Conservation (phyloP, 2,113 vertebrate species). For the Lethenteron camtschaticum region DNA sequence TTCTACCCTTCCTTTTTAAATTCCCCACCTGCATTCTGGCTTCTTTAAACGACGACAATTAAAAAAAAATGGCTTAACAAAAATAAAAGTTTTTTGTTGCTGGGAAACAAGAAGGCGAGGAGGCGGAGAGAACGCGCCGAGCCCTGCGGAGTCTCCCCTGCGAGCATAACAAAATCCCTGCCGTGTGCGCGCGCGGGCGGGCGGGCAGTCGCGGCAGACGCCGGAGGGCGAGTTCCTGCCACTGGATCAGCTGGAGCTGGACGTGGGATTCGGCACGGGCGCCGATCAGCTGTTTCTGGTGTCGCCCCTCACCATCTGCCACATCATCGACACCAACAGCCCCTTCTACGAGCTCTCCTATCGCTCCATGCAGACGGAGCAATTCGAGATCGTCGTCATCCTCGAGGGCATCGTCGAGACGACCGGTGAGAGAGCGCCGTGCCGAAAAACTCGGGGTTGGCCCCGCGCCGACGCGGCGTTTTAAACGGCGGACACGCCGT, state of each 20-base stretch:
- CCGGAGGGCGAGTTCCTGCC: constrained; percentile 96
- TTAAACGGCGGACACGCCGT: too few relatives aligned
- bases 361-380: constrained; percentile 86
- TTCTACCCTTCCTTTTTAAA: too few relatives aligned
- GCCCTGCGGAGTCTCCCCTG: too few relatives aligned
- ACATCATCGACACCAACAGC: constrained; percentile 94
- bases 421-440: constrained; percentile 45
- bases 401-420: constrained; percentile 96
- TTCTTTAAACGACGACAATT: too few relatives aligned
- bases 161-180: background rate
- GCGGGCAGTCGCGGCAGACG: constrained; percentile 69
- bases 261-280: constrained; percentile 93
- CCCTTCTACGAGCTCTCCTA: constrained; percentile 95
- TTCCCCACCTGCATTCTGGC: too few relatives aligned
- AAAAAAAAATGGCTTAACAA: too few relatives aligned
- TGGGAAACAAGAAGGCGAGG: too few relatives aligned
- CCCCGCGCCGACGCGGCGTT: too few relatives aligned
- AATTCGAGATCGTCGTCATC: constrained; percentile 98
- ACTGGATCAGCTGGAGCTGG: constrained; percentile 91
- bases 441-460: too few relatives aligned
- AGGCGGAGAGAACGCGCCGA: too few relatives aligned
- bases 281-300: constrained; percentile 98
- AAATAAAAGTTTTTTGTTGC: too few relatives aligned
- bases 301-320: constrained; percentile 95
- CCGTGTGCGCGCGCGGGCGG: background rate